Evolutionary conservation across 2,888 invertebrate genomes (phyloP), one percentile per base, ranked within the genome.

Genomic region (Nowickia ferox): DNA sequence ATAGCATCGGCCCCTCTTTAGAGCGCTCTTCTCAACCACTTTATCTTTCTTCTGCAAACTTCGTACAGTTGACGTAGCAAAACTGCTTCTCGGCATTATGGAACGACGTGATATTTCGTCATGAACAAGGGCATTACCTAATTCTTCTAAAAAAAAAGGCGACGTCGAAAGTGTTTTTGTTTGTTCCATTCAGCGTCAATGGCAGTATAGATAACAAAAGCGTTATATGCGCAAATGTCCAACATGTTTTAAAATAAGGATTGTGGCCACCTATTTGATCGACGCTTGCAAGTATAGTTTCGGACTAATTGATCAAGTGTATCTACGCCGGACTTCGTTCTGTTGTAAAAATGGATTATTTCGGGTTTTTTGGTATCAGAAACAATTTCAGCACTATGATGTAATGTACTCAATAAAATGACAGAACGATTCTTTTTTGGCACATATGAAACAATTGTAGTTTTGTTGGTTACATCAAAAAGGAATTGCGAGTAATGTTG

Each of bases 141-240:
- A 17, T 42, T 63, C 63, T 63, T 63, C 44, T 40, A 61, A 57
- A 57, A 57, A n/a, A n/a, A 57, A 57, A 53, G 57, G 30, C 57
- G 57, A 57, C 30, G 57, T 57, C 57, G 57, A 57, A 57, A 57
- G 30, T 57, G 57, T 30, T 57, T 57, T 57, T 57, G 57, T 30
- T 57, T 57, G 57, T 57, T 57, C 30, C 57, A 30, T 57, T 57
- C 57, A 57, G 30, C 57, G 30, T 57, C 57, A 57, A 57, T 57
- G 57, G 15, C 57, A 57, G 57, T 57, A 57, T 57, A 44, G 13
- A 65, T 65, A 44, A 65, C 65, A 44, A 44, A 65, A 19, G 66
- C 66, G 48, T 66, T 66, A 48, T 66, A 66, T 66, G 66, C 66
- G n/a, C 22, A n/a, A 48, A 51, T 68, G 68, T 68, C 51, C 30